These are phyloP conservation scores for Calameuta pallipes DNA, from an alignment of 2,888 invertebrate genomes.

Conservation along the genomic window DNA sequence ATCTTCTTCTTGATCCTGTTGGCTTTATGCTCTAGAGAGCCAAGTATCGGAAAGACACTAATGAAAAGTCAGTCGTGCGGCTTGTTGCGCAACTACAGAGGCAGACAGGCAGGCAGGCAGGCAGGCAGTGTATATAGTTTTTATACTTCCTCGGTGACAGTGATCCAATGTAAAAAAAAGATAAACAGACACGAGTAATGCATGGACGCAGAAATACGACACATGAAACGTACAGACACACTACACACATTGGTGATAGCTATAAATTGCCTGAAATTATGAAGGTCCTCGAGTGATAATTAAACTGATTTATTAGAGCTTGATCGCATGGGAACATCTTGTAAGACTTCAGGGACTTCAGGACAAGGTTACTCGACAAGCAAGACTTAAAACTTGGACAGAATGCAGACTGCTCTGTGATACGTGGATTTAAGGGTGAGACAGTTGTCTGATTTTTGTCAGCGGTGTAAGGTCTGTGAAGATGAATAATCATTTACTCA, in stretches of 20 bases:
- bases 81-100: conserved; percentile 38
- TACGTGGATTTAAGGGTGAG: conserved; percentile 43
- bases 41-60: too few species aligned
- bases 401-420: conserved; percentile 50
- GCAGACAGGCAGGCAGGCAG: conserved; percentile 39
- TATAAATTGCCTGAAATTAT: conserved; percentile 28
- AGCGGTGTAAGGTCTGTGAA: neutral
- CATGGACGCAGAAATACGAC: neutral
- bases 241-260: too few species aligned
- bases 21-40: too few species aligned
- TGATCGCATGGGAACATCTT: conserved; percentile 38
- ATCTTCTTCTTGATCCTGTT: too few species aligned
- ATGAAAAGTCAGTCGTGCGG: conserved; percentile 30
- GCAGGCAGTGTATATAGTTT: conserved; percentile 60
- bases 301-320: conserved; percentile 44
- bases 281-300: conserved; percentile 39
- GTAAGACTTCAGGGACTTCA: conserved; percentile 50
- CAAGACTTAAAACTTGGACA: conserved; percentile 32
- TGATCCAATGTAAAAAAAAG: conserved; percentile 43
- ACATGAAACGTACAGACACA: neutral
- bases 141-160: conserved; percentile 55
- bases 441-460: conserved; percentile 37
- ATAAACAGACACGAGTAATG: conserved; percentile 10
- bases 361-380: conserved; percentile 43
- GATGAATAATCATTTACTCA: too few species aligned